Evolutionary conservation across 2,113 vertebrate species (phyloP).

Genomic region (Myiozetetes cayanensis): DNA sequence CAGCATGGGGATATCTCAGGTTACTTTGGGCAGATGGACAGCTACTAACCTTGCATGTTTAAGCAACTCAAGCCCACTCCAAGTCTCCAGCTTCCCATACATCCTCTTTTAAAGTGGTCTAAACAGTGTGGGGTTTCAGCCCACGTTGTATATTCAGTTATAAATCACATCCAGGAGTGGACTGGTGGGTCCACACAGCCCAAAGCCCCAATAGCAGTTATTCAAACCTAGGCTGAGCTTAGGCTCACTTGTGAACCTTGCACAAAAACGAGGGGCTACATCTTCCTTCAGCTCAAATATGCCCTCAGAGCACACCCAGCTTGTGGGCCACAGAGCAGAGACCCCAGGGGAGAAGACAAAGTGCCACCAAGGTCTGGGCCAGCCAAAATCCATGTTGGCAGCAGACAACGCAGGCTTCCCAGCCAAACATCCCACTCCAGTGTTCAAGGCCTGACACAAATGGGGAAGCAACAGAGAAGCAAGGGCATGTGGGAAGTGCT

Average conservation of each 20-base stretch:
- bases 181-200: not conserved
- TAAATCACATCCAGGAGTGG: rapidly evolving
- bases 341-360: not conserved
- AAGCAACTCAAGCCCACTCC: not conserved
- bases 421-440: not conserved
- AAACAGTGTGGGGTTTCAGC: not conserved
- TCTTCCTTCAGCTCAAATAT: not conserved
- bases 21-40: not conserved
- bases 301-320: not conserved
- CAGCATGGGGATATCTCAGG: not conserved
- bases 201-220: not conserved
- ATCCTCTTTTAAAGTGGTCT: not conserved
- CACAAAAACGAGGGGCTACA: not conserved
- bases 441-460: not conserved
- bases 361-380: not conserved
- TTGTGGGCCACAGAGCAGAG: rapidly evolving
- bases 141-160: not conserved
- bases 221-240: not conserved
- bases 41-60: rapidly evolving
- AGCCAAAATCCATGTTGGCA: not conserved
- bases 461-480: not conserved
- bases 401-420: not conserved
- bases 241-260: not conserved
- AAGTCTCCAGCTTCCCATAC: not conserved
- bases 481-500: not conserved